phyloP scores from a whole-genome alignment of 1,140 invertebrate genomes.

The roundworm (Caenorhabditis elegans) region DNA sequence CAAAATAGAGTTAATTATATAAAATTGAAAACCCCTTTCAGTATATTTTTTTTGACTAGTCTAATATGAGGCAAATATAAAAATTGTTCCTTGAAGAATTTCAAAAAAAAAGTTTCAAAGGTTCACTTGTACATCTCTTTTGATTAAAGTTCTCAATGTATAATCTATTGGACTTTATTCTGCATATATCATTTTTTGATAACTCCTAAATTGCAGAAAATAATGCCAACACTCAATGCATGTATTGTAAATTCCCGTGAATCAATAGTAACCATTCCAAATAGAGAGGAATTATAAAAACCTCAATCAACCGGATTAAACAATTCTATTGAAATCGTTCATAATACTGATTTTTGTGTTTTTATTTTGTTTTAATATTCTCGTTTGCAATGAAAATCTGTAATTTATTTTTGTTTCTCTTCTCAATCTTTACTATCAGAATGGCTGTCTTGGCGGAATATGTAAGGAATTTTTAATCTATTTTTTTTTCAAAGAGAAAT shows the following conservation, averaged over 20 bases:
- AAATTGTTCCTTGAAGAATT: no score
- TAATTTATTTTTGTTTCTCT: background rate
- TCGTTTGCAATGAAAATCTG: background rate
- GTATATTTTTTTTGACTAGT: no score
- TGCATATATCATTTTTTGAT: background rate
- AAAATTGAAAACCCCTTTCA: no score
- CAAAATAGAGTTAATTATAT: no score
- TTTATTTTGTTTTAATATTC: background rate
- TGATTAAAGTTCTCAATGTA: background rate
- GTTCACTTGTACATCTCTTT: no score
- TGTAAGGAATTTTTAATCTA: slow-evolving; percentile 11
- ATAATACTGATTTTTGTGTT: no score
- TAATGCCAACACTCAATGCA: background rate
- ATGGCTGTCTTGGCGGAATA: background rate
- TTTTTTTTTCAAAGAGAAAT: background rate
- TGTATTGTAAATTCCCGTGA: background rate
- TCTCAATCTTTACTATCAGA: background rate
- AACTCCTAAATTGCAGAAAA: background rate
- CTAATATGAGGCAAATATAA: no score
- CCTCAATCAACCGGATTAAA: background rate
- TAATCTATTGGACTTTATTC: background rate
- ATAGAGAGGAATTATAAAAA: background rate
- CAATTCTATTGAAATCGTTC: no score
- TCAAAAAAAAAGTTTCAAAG: no score
- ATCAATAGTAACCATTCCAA: background rate